Base-by-base conservation (phyloP, 2,888 invertebrate species). In the Cheilosia soror region DNA sequence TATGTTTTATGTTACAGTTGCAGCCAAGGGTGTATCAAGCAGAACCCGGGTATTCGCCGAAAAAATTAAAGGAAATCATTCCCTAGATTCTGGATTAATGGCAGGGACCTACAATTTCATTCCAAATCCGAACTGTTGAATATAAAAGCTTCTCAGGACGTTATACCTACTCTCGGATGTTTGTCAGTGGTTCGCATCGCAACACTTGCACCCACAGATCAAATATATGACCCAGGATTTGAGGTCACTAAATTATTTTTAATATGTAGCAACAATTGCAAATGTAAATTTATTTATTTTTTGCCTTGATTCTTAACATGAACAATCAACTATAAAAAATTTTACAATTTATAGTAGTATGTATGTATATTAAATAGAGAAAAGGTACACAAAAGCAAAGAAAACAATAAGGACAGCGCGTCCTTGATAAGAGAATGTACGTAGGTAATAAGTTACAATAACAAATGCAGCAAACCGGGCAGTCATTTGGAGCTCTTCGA, bases 281-380 rank as follows among this genome's bases (percentile, higher is more conserved):
- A 57, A 44, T 55, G 44, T n/a, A 47, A 78, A 57, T 78, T 62
- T 78, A 78, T 69, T 68, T 47, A n/a, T n/a, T 20, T 20, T 4
- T 60, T 47, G 62, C 40, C 37, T 44, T 55, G 31, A 31, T 69
- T 68, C 47, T 6, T 5, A 60, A 68, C 76, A 77, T 62, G n/a
- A 77, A 69, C 53, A 57, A 47, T 29, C 33, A 57, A 58, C 49
- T 57, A 33, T 20, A 31, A 73, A 62, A 62, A 42, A 40, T 37
- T 47, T 75, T 65, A 47, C 55, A 65, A 65, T 44, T 6, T 47
- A 13, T 44, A 27, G 49, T 11, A 31, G 13, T 25, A 33, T 13
- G n/a, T n/a, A n/a, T n/a, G n/a, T n/a, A n/a, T n/a, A n/a, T 31
- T 55, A 69, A 55, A 55, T 33, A 29, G 15, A 20, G 3, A 33